phyloP scores from a whole-genome alignment of 1,140 invertebrate species.

The Brachystomella parvula region DNA sequence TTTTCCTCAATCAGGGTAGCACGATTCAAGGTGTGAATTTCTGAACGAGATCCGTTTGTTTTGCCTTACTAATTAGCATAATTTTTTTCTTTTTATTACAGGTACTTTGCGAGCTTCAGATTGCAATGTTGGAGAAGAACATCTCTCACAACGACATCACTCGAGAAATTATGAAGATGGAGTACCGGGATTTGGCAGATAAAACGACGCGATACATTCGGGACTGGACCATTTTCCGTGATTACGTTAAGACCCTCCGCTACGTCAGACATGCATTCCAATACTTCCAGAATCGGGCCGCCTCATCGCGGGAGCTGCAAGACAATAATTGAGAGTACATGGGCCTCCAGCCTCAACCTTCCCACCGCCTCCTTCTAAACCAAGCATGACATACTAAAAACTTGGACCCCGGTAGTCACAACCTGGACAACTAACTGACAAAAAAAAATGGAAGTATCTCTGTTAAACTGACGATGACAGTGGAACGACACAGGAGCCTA shows the following conservation, averaged over 20 bases:
- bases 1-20: no score
- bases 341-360: not conserved
- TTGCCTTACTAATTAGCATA: not conserved
- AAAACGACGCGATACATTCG: conserved; percentile 49
- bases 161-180: conserved; percentile 50
- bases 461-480: no score
- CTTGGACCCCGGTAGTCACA: not conserved
- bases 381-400: not conserved
- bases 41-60: not conserved
- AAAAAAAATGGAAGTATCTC: no score
- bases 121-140: conserved; percentile 50
- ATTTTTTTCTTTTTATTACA: conserved; percentile 37
- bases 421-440: no score
- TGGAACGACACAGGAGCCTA: not conserved
- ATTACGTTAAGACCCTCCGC: conserved; percentile 57
- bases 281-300: conserved; percentile 15
- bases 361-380: not conserved
- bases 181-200: conserved; percentile 45
- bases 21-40: no score
- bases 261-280: conserved; percentile 52
- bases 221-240: conserved; percentile 58
- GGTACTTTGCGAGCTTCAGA: conserved; percentile 53
- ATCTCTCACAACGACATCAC: conserved; percentile 48
- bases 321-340: not conserved
- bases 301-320: not conserved